A percentile compares a stretch with the other conserved stretches of the same genome.
Conservation (phyloP, 35 echinoderm and acorn worm genomes). For the Stichopus chloronotus region DNA sequence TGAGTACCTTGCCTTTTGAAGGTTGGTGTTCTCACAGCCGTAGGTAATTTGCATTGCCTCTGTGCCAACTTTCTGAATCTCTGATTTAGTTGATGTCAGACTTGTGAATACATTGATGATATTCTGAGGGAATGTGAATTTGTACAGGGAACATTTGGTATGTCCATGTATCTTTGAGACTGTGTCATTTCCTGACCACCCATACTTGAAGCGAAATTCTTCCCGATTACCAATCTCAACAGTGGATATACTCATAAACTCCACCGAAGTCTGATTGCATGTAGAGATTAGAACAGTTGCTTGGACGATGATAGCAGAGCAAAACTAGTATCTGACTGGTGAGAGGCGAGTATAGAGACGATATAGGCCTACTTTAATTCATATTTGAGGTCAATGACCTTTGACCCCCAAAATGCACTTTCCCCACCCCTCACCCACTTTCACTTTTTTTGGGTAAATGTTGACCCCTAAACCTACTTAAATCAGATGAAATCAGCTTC, state of each 20-base stretch:
- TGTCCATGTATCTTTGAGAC: conserved; percentile 70
- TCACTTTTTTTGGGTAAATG: too few relatives aligned
- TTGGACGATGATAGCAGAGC: conserved; percentile 61
- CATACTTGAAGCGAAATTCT: conserved; percentile 71
- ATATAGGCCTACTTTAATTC: too few relatives aligned
- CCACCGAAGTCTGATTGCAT: conserved; percentile 65
- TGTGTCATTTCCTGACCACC: conserved; percentile 76
- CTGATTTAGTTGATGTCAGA: conserved; percentile 44
- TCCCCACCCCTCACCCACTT: too few relatives aligned
- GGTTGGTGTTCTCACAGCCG: conserved; percentile 52
- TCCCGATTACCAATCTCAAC: conserved; percentile 62
- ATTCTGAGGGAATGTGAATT: conserved; percentile 68
- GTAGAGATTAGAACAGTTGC: conserved; percentile 43
- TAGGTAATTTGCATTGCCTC: conserved; percentile 47
- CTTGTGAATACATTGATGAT: conserved; percentile 72
- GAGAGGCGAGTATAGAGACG: too few relatives aligned
- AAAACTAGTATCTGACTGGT: conserved; percentile 77
- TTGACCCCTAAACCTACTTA: too few relatives aligned
- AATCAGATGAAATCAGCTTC: too few relatives aligned
- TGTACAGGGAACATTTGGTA: conserved; percentile 76
- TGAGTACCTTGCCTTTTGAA: conserved; percentile 54
- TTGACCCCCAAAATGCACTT: too few relatives aligned
- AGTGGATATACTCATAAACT: conserved; percentile 67
- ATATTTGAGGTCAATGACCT: too few relatives aligned
- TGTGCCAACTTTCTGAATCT: conserved; percentile 46